A percentile compares a stretch with the other conserved stretches of the same genome.
Evolutionary conservation across 2,888 invertebrate genomes (phyloP).

Genomic region (Volucella inanis): DNA sequence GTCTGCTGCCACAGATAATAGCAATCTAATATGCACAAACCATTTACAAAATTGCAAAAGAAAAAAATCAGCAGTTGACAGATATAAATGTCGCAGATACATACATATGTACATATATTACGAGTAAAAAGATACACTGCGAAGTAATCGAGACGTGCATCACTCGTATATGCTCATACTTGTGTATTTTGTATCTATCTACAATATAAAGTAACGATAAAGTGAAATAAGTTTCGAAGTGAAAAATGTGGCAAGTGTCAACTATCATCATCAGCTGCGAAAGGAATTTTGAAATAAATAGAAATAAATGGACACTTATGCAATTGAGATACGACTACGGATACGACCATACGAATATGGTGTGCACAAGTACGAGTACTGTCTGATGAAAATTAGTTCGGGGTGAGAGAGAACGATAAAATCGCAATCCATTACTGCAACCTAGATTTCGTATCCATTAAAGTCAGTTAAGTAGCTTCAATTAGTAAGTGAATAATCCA

Average conservation of each 20-base stretch:
- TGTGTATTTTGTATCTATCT: too few species aligned
- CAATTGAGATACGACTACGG: constrained; percentile 21
- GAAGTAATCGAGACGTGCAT: too few species aligned
- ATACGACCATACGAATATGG: neutral
- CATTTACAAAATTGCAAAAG: too few species aligned
- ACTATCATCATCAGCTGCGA: constrained; percentile 36
- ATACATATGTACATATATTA: too few species aligned
- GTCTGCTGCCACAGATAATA: too few species aligned
- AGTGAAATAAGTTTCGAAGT: constrained; percentile 6
- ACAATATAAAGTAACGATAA: neutral
- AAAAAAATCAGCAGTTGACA: too few species aligned
- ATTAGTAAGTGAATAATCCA: constrained; percentile 41
- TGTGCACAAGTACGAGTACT: neutral
- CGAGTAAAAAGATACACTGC: too few species aligned
- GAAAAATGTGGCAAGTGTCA: constrained; percentile 43
- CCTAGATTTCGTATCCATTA: constrained; percentile 34
- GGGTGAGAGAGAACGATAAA: constrained; percentile 10
- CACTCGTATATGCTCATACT: neutral
- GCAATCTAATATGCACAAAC: too few species aligned
- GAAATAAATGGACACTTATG: constrained; percentile 46
- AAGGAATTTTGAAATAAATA: constrained; percentile 43
- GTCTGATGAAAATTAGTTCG: too few species aligned
- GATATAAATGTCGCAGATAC: too few species aligned
- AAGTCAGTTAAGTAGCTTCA: constrained; percentile 43
- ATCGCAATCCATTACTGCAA: constrained; percentile 38